These are phyloP conservation scores for Hirudinaria manillensis DNA, from an alignment of 2,888 invertebrate species.

Conservation along the genomic window DNA sequence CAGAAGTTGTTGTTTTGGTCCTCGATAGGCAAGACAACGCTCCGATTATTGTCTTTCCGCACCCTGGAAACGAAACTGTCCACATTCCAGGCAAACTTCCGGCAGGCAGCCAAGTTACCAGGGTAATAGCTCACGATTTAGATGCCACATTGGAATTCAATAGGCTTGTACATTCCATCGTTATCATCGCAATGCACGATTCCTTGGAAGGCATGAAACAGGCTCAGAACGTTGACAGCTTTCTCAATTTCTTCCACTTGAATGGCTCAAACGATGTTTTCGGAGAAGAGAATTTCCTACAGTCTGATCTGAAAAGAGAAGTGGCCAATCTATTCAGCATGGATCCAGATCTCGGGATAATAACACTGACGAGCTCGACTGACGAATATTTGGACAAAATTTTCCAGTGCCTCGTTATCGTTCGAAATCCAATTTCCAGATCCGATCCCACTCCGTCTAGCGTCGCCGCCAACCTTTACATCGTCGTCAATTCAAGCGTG, in stretches of 20 bases:
- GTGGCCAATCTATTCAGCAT: conserved; percentile 2
- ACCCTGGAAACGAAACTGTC: conserved; percentile 32
- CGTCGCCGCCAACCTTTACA: neutral
- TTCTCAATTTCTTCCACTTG: neutral
- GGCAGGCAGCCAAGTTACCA: conserved; percentile 27
- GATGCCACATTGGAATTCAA: conserved; percentile 29
- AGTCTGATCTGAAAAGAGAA: neutral
- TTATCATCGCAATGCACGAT: conserved; percentile 2
- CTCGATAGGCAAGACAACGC: conserved; percentile 38
- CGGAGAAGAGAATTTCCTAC: neutral
- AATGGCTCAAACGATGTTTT: neutral
- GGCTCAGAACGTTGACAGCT: neutral
- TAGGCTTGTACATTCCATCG: neutral
- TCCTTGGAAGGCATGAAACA: neutral
- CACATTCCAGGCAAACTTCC: conserved; percentile 29
- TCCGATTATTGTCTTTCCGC: conserved; percentile 36
- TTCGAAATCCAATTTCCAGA: conserved; percentile 13
- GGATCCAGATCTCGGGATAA: conserved; percentile 4
- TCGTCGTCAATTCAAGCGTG: conserved; percentile 11
- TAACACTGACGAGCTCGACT: neutral
- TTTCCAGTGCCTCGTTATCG: conserved; percentile 6
- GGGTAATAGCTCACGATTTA: conserved; percentile 31
- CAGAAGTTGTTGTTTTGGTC: conserved; percentile 34
- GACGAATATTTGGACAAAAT: conserved; percentile 11
- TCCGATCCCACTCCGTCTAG: conserved; percentile 3